Base-by-base conservation (phyloP, 2,888 invertebrate genomes). In the Pseudoips prasinana region DNA sequence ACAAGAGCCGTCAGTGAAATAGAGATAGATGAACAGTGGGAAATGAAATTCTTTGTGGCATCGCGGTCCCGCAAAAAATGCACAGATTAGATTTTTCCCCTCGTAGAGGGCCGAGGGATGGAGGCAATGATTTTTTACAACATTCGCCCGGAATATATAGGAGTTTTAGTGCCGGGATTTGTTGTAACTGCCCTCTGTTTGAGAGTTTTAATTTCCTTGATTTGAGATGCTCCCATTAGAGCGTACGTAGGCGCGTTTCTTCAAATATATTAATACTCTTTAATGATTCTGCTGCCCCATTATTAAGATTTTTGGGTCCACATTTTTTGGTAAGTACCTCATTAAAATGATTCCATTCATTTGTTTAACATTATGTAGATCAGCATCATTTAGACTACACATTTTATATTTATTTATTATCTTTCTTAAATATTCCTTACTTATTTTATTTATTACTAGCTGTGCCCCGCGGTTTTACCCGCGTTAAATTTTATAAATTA, bases 1-100 rank as follows among this genome's bases (percentile, higher is more conserved):
- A 89, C 88, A 87, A 86, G 86, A 79, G 86, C 80, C 85, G 88
- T 88, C 88, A 88, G 78, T 87, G 87, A 85, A 88, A 88, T 87
- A 87, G 88, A 89, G 89, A 89, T 87, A 89, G 88, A 89, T 89
- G 89, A 89, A 89, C 88, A 89, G 87, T 87, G 86, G 89, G 89
- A 89, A 89, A 89, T 89, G 89, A 89, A 89, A 89, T 89, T 89
- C 89, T 89, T 89, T 88, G 89, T 89, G 89, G 89, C 85, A 84
- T 87, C 86, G 87, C 87, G 87, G 86, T 85, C 88, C 82, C 89
- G 88, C 88, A 89, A 89, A 89, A 89, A 89, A 89, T 89, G 87
- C 87, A 85, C 86, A 89, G 89, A 89, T 89, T 89, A 89, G 89
- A 89, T 89, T 89, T 69, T 89, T 86, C 88, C 86, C 86, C 79